Evolutionary conservation across 2,113 vertebrate species (phyloP), one percentile per base, ranked within the genome.

Genomic region (Microtus pennsylvanicus): DNA sequence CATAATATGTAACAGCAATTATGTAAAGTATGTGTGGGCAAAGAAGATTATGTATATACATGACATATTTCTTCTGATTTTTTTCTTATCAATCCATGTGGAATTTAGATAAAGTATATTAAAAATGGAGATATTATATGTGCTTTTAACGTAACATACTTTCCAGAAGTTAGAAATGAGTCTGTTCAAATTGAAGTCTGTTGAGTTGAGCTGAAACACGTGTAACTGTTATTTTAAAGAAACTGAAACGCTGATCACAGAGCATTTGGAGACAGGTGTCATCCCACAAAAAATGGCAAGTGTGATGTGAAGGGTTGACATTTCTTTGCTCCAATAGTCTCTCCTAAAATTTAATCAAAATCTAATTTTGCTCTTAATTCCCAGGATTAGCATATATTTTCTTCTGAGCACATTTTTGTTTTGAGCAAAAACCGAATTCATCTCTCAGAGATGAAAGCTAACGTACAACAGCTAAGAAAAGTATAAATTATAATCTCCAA

Each of bases 351-450:
- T 89, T 82, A 91, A 93, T 93, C 55, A 95, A 81, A 77, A 93
- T 58, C 28, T 88, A 83, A 91, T 81, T 95, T 94, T 95, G 38
- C 21, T 61, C 63, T 80, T 96, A 89, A 94, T 89, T 96, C 90
- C 96, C 78, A 87, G 55, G 69, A 91, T 95, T 82, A 93, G 24
- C 61, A 78, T 17, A 95, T 26, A 67, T 0, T 69, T 87, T 75
- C 93, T 91, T 82, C 47, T 74, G 42, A 77, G 77, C 7, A 88
- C 21, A 81, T 88, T 61, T 94, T 91, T 69, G 17, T 89, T 67
- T 91, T 67, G 19, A 91, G 72, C 28, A 94, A 76, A 33, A 87
- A 89, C 3, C 91, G 14, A 96, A 91, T 80, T 93, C 14, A 89
- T 87, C 63, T 26, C 63, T 22, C n/a, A 47, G 35, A 33, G 82